Conservation (phyloP, 2,888 invertebrate genomes). For the Hylaea fasciaria region DNA sequence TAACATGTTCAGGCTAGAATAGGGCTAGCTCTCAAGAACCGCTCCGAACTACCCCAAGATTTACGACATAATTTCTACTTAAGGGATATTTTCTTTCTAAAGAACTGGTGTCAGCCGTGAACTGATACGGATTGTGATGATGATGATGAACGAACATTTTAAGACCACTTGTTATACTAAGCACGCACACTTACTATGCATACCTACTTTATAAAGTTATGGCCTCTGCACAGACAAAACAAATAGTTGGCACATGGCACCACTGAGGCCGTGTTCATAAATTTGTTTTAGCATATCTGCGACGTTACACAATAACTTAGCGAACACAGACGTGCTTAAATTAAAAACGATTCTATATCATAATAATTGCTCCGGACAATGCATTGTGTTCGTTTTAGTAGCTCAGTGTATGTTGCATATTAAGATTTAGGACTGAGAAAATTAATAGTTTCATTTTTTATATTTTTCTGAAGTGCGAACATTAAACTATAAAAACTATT, state of each 20-base stretch:
- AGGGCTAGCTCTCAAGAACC: too few relatives aligned
- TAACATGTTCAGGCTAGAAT: too few relatives aligned
- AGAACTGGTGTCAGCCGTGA: too few relatives aligned
- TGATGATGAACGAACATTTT: too few relatives aligned
- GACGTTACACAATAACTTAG: conserved; percentile 30
- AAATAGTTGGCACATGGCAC: conserved; percentile 31
- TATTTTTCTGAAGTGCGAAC: too few relatives aligned
- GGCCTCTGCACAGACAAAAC: neutral
- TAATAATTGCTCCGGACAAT: conserved; percentile 17
- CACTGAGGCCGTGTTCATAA: conserved; percentile 23
- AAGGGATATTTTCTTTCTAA: too few relatives aligned
- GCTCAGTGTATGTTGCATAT: neutral
- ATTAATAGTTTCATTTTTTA: too few relatives aligned
- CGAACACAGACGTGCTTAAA: conserved; percentile 27
- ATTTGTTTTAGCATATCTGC: conserved; percentile 35
- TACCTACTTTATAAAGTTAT: neutral
- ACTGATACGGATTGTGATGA: too few relatives aligned
- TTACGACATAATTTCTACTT: too few relatives aligned
- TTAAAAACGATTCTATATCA: conserved; percentile 31
- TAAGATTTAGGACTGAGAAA: neutral
- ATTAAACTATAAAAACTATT: too few relatives aligned
- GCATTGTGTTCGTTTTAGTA: neutral
- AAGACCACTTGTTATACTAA: too few relatives aligned
- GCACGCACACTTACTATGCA: conserved; percentile 1
- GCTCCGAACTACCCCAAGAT: too few relatives aligned